phyloP scores from a whole-genome alignment of 2,113 vertebrate genomes.

The Pipra filicauda region DNA sequence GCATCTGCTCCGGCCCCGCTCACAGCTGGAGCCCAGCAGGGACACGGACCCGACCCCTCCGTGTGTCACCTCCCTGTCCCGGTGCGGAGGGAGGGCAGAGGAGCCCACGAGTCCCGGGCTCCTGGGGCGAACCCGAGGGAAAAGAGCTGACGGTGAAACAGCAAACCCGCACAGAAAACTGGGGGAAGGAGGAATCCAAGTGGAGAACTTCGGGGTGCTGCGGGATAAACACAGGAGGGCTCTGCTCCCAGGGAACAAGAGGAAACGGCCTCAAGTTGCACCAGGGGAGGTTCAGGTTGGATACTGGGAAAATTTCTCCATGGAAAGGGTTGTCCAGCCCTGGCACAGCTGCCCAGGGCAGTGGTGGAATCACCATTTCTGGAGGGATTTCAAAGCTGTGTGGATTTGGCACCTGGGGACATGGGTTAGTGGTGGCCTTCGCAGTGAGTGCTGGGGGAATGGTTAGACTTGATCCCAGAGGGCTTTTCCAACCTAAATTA shows the following conservation, averaged over 20 bases:
- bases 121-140: too few species aligned
- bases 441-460: neutral
- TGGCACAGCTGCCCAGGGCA: neutral
- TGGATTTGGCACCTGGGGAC: neutral
- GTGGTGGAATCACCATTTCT: neutral
- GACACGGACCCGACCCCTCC: neutral
- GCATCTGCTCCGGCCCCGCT: neutral
- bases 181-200: neutral
- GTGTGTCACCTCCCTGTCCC: neutral
- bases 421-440: neutral
- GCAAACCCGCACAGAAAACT: accelerated
- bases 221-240: neutral
- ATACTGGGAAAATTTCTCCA: accelerated
- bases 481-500: neutral
- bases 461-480: neutral
- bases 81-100: neutral
- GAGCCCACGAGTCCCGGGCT: neutral
- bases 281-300: neutral
- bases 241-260: neutral
- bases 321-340: too few species aligned
- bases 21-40: neutral
- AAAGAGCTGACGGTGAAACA: too few species aligned
- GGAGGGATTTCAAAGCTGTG: too few species aligned
- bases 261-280: neutral
- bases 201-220: too few species aligned